A percentile compares a stretch with the other conserved stretches of the same genome.
Evolutionary conservation across 2,888 invertebrate species (phyloP).

Genomic region (Mimachlamys varia): DNA sequence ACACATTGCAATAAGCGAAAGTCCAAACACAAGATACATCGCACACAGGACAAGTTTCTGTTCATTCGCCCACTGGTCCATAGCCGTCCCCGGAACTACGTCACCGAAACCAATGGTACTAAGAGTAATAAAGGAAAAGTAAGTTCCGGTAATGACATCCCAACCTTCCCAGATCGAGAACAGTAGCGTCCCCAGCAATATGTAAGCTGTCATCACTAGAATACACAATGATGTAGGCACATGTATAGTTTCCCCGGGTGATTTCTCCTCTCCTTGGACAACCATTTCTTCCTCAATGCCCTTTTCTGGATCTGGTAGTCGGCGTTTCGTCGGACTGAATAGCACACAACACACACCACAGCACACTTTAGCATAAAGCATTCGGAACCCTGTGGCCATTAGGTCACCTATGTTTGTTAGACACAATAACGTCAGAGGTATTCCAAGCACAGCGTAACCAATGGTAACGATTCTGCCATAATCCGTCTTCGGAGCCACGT

Average conservation of each 20-base stretch:
- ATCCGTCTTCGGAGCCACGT: constrained; percentile 78
- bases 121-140: constrained; percentile 81
- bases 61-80: constrained; percentile 71
- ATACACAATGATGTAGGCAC: constrained; percentile 80
- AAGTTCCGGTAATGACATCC: constrained; percentile 77
- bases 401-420: constrained; percentile 79
- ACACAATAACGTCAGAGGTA: constrained; percentile 78
- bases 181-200: constrained; percentile 79
- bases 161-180: constrained; percentile 80
- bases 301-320: constrained; percentile 70
- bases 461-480: constrained; percentile 79
- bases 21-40: constrained; percentile 81
- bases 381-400: constrained; percentile 80
- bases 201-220: constrained; percentile 78
- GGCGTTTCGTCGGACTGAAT: constrained; percentile 67
- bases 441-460: constrained; percentile 78
- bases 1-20: constrained; percentile 82
- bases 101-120: constrained; percentile 81
- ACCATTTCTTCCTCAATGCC: constrained; percentile 64
- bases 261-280: constrained; percentile 65
- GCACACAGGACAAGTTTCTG: constrained; percentile 79
- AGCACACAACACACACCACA: constrained; percentile 77
- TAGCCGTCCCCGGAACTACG: constrained; percentile 74
- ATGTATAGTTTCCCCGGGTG: constrained; percentile 74
- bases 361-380: constrained; percentile 84